These are phyloP conservation scores for Nanorana parkeri DNA, from an alignment of 2,113 vertebrate genomes.

Conservation along the genomic window DNA sequence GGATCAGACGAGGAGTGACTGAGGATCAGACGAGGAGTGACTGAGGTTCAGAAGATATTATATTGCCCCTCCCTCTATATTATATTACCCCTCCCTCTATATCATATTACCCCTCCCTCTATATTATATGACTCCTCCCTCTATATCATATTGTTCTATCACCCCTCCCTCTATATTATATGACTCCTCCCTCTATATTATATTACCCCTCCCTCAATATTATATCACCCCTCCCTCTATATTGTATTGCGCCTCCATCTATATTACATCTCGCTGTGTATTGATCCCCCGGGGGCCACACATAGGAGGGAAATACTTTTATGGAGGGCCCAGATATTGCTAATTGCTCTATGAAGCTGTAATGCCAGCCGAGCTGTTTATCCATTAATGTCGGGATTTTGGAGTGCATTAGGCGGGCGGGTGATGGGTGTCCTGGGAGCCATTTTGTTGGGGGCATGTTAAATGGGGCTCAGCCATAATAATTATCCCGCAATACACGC, in stretches of 20 bases:
- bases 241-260: not conserved
- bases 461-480: conserved; percentile 4
- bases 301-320: not conserved
- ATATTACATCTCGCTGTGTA: too few relatives aligned
- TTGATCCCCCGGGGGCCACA: not conserved
- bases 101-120: not conserved
- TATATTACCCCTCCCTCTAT: too few relatives aligned
- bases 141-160: too few relatives aligned
- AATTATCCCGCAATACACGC: not conserved
- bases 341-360: conserved; percentile 5
- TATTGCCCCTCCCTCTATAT: too few relatives aligned
- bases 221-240: not conserved
- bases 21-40: too few relatives aligned
- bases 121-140: not conserved
- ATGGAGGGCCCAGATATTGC: not conserved
- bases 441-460: conserved; percentile 5
- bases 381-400: not conserved
- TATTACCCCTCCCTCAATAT: not conserved
- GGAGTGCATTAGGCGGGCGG: not conserved
- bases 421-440: conserved; percentile 1
- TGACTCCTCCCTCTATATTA: too few relatives aligned
- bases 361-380: not conserved
- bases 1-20: too few relatives aligned
- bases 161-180: too few relatives aligned
- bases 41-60: too few relatives aligned